Percentiles rank a stretch among this genome's conserved stretches.
These are phyloP conservation scores for Quadriops clusia DNA, from an alignment of 2,888 invertebrate genomes.

Conservation along the genomic window DNA sequence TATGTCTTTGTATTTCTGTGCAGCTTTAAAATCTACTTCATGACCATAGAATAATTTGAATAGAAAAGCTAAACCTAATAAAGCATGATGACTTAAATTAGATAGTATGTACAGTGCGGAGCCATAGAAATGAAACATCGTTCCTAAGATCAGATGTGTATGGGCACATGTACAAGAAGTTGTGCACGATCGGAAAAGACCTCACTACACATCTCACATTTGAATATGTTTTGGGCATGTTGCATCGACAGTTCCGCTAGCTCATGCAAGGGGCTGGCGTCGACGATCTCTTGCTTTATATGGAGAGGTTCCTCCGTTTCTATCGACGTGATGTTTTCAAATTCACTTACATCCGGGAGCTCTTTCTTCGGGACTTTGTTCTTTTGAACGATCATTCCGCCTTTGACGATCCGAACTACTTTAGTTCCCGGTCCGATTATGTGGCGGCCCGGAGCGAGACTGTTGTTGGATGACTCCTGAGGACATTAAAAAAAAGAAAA, in stretches of 20 bases:
- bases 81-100: too few species aligned
- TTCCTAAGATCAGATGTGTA: constrained; percentile 58
- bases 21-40: too few species aligned
- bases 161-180: constrained; percentile 63
- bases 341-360: constrained; percentile 19
- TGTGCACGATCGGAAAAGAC: constrained; percentile 64
- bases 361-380: constrained; percentile 23
- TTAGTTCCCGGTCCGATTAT: constrained; percentile 34
- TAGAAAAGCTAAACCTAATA: too few species aligned
- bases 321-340: constrained; percentile 25
- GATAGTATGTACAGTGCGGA: constrained; percentile 1
- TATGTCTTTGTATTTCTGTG: too few species aligned
- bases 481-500: too few species aligned
- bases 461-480: constrained; percentile 19
- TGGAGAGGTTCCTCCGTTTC: constrained; percentile 33
- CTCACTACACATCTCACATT: constrained; percentile 73
- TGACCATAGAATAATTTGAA: too few species aligned
- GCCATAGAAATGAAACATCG: constrained; percentile 4
- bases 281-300: constrained; percentile 30
- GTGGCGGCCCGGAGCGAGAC: constrained; percentile 28
- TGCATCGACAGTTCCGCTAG: constrained; percentile 41
- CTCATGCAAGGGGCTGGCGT: constrained; percentile 39
- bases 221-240: constrained; percentile 42
- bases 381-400: constrained; percentile 35
- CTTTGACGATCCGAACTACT: constrained; percentile 33